Evolutionary conservation across 2,113 vertebrate genomes (phyloP).

Genomic region (Morphnarchus princeps): DNA sequence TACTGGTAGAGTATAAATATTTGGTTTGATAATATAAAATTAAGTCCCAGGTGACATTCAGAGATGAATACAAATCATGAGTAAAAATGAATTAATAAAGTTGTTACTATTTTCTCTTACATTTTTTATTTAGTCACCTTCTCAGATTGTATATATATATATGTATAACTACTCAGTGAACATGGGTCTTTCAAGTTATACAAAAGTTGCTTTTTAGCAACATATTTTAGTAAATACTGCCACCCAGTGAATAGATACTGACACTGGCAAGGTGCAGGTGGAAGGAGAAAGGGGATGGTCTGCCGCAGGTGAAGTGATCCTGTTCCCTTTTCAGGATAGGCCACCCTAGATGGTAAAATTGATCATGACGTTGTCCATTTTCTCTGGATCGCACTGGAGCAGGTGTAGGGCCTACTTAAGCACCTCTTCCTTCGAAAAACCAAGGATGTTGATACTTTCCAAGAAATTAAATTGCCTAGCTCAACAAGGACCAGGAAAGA

Average conservation of each 20-base stretch:
- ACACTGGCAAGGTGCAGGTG: neutral
- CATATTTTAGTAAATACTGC: neutral
- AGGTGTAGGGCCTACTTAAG: neutral
- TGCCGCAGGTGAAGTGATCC: neutral
- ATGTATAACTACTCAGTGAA: neutral
- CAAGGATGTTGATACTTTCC: rapidly evolving
- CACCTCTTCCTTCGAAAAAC: neutral
- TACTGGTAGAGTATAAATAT: neutral
- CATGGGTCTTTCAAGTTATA: neutral
- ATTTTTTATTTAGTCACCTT: neutral
- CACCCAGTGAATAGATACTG: neutral
- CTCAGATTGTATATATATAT: neutral
- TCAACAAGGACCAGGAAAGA: neutral
- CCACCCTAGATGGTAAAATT: neutral
- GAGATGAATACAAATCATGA: neutral
- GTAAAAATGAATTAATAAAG: neutral
- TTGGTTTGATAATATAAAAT: neutral
- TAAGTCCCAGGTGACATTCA: neutral
- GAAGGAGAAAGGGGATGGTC: neutral
- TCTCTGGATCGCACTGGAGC: neutral
- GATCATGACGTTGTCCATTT: neutral
- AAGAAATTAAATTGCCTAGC: neutral
- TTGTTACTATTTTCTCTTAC: neutral
- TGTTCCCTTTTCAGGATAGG: neutral
- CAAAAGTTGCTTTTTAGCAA: neutral